Evolutionary conservation across 2,113 vertebrate species (phyloP).

Genomic region (Scomber colias): DNA sequence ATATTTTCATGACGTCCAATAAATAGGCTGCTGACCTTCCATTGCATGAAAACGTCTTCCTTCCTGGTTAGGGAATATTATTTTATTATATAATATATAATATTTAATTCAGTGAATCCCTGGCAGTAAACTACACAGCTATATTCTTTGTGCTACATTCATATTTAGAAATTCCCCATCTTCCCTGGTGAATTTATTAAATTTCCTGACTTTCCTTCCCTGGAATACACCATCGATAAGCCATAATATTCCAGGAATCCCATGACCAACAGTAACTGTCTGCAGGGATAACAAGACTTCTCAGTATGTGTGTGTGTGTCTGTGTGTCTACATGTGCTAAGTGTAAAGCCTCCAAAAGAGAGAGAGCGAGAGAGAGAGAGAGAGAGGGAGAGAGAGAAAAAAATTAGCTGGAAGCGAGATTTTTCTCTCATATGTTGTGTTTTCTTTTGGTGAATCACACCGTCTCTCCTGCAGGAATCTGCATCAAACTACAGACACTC

Average conservation of each 20-base stretch:
- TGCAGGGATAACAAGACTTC: background rate
- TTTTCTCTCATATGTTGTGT: conserved; percentile 42
- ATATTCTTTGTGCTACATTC: background rate
- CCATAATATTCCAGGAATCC: background rate
- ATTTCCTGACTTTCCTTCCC: conserved; percentile 8
- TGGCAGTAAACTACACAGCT: background rate
- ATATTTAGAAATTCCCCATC: background rate
- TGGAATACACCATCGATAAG: background rate
- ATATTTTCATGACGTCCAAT: no score
- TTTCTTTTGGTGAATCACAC: conserved; percentile 52
- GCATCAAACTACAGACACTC: conserved; percentile 60
- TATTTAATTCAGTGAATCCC: background rate
- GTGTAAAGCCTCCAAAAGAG: conserved; percentile 31
- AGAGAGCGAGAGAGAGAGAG: background rate
- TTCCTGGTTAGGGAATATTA: no score
- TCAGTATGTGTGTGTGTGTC: background rate
- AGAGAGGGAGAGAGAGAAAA: background rate
- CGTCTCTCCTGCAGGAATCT: conserved; percentile 55
- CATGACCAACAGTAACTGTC: background rate
- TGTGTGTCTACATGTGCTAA: conserved; percentile 24
- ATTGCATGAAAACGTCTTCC: no score
- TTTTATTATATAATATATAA: no score
- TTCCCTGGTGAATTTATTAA: background rate
- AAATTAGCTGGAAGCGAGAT: background rate
- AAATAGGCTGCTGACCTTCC: no score